Percentiles rank a stretch among this genome's conserved stretches.
These are phyloP conservation scores for Eupithecia abbreviata DNA, from an alignment of 2,888 invertebrate species.

Conservation along the genomic window DNA sequence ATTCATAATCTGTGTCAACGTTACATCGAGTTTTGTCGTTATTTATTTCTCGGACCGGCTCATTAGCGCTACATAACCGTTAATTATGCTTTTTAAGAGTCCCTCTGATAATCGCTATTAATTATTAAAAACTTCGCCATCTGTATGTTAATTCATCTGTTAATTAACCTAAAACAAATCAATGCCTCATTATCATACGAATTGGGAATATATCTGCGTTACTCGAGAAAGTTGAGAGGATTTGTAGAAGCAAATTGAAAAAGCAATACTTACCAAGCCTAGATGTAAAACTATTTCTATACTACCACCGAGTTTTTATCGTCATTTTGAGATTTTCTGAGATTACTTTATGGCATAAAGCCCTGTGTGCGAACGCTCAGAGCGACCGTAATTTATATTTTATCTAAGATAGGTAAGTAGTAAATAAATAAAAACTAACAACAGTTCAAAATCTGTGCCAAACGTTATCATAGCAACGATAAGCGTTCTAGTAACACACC, in stretches of 20 bases:
- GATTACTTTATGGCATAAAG: background rate
- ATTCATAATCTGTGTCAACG: background rate
- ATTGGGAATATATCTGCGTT: conserved; percentile 17
- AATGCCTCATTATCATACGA: conserved; percentile 65
- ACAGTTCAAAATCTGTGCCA: background rate
- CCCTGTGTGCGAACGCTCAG: background rate
- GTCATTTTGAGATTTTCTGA: background rate
- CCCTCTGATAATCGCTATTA: conserved; percentile 40
- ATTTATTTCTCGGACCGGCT: conserved; percentile 33
- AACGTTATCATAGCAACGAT: background rate
- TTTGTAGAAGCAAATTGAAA: background rate
- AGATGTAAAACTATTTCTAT: background rate
- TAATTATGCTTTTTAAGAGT: conserved; percentile 33
- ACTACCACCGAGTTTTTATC: background rate
- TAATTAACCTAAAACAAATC: conserved; percentile 31
- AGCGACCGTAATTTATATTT: background rate
- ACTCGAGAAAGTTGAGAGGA: background rate
- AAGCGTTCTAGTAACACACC: background rate
- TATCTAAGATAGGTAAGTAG: background rate
- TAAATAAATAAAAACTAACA: background rate
- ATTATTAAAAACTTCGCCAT: conserved; percentile 35
- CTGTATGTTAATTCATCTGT: conserved; percentile 30
- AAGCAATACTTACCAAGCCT: background rate
- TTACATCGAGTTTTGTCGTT: background rate
- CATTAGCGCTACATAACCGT: conserved; percentile 41